Conservation (phyloP, 1,140 invertebrate species). For the Trigoniulus corallinus region DNA sequence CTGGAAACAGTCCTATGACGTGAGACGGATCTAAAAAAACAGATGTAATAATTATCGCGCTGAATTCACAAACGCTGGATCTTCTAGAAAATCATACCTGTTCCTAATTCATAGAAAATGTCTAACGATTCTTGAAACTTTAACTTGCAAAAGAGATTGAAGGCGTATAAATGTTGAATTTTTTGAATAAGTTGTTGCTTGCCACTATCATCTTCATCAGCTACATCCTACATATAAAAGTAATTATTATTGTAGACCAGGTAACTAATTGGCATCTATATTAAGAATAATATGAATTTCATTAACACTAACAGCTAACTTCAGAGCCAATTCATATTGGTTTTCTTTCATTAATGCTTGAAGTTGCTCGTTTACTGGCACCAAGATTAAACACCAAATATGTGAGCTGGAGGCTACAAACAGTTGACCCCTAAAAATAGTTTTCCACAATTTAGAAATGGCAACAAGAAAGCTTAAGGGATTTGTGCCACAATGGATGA, state of each 20-base stretch:
- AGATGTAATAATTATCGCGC: too few species aligned
- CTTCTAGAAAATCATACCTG: too few species aligned
- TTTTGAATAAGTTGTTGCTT: conserved; percentile 62
- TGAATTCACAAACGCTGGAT: too few species aligned
- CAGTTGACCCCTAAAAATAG: conserved; percentile 58
- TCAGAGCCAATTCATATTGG: conserved; percentile 84
- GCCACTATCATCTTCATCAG: conserved; percentile 59
- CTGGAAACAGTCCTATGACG: conserved; percentile 85
- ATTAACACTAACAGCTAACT: conserved; percentile 76
- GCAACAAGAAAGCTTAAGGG: conserved; percentile 28
- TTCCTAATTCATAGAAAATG: conserved; percentile 70
- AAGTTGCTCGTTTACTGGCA: conserved; percentile 64
- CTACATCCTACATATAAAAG: conserved; percentile 66
- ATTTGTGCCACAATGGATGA: too few species aligned
- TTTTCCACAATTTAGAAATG: conserved; percentile 39
- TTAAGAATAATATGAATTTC: too few species aligned
- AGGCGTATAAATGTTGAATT: conserved; percentile 78
- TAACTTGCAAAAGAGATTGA: conserved; percentile 75
- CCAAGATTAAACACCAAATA: conserved; percentile 65
- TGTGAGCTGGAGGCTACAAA: conserved; percentile 71
- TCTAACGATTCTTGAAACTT: conserved; percentile 77
- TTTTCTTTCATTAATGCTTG: conserved; percentile 64
- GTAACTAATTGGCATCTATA: too few species aligned
- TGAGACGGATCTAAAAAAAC: conserved; percentile 59
- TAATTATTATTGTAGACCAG: too few species aligned